Conservation (phyloP, 2,113 vertebrate genomes). For the Beaufortia kweichowensis region DNA sequence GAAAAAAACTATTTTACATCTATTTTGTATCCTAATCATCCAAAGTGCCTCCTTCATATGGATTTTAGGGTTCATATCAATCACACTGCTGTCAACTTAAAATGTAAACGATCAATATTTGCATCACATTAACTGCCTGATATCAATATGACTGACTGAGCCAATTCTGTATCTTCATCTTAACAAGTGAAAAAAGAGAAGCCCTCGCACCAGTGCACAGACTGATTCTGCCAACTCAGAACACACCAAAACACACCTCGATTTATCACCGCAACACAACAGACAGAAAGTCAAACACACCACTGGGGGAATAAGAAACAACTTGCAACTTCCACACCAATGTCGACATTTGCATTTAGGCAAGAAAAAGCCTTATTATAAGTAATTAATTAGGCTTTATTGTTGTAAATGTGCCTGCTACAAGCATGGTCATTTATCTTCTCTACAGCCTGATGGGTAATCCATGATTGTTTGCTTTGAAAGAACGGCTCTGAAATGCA, state of each 20-base stretch:
- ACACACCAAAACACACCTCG: constrained; percentile 56
- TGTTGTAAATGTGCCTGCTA: constrained; percentile 96
- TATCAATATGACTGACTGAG: neutral
- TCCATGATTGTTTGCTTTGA: constrained; percentile 85
- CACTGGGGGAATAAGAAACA: constrained; percentile 51
- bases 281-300: constrained; percentile 78
- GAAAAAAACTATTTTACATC: too few species aligned
- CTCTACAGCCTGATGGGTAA: constrained; percentile 88
- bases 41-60: neutral
- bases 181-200: neutral
- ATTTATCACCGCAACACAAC: constrained; percentile 73
- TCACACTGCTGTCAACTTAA: neutral
- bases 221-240: constrained; percentile 65
- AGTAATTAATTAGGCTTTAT: constrained; percentile 97
- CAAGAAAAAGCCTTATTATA: constrained; percentile 87
- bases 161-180: neutral
- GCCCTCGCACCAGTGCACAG: constrained; percentile 11
- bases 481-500: constrained; percentile 77
- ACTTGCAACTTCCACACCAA: constrained; percentile 60
- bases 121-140: neutral
- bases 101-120: neutral
- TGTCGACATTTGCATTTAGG: constrained; percentile 79
- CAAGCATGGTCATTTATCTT: constrained; percentile 94
- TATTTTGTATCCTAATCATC: too few species aligned
- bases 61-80: neutral